phyloP scores from a whole-genome alignment of 2,113 vertebrate genomes.

The Galemys pyrenaicus region DNA sequence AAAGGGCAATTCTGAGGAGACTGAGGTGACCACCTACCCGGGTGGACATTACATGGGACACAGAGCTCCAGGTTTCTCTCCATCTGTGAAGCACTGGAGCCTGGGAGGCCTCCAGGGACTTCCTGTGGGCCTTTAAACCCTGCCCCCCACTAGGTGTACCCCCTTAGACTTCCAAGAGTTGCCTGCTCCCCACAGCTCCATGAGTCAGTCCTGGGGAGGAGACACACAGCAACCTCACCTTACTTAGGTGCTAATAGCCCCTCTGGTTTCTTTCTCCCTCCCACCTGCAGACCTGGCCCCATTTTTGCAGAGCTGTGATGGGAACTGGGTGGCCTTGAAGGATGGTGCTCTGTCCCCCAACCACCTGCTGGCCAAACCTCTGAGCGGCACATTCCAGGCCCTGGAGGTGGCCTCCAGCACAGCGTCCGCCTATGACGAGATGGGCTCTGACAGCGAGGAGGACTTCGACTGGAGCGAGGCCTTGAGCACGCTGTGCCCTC shows the following conservation, averaged over 20 bases:
- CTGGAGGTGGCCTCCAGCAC: conserved; percentile 91
- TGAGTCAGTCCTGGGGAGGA: background rate
- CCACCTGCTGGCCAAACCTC: conserved; percentile 90
- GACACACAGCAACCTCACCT: background rate
- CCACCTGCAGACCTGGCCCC: conserved; percentile 79
- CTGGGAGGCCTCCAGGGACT: background rate
- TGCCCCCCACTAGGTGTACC: background rate
- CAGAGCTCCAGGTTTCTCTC: background rate
- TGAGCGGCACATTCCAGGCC: conserved; percentile 89
- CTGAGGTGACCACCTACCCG: background rate
- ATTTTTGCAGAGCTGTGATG: conserved; percentile 92
- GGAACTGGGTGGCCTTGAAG: conserved; percentile 96
- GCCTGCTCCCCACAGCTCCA: background rate
- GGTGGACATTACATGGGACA: background rate
- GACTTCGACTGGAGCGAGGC: conserved; percentile 87
- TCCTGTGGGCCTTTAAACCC: background rate
- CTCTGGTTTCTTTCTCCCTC: background rate
- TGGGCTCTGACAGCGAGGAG: conserved; percentile 91
- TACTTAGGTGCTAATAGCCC: background rate
- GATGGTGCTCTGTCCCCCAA: conserved; percentile 86
- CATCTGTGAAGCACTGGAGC: background rate
- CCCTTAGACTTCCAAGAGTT: background rate
- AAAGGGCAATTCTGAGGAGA: background rate
- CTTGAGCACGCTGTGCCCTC: conserved; percentile 82
- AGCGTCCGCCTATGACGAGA: conserved; percentile 92